Conservation (phyloP, 23 tunicate species). For the Diplosoma virens region DNA sequence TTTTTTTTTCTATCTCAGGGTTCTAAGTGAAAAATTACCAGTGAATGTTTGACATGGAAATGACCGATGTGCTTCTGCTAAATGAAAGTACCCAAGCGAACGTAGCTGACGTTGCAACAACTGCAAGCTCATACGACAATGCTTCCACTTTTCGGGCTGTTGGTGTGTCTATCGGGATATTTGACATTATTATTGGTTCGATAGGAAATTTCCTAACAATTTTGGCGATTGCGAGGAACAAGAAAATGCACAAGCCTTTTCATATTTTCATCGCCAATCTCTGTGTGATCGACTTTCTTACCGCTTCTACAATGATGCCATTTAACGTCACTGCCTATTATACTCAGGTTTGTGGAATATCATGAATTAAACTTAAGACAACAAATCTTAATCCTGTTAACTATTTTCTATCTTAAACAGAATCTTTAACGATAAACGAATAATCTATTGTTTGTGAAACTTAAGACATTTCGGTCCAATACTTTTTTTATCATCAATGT, state of each 20-base stretch:
- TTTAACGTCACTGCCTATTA: slow-evolving; percentile 67
- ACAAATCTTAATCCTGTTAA: no score
- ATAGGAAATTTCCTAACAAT: slow-evolving; percentile 69
- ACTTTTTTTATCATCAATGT: no score
- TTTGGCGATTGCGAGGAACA: slow-evolving; percentile 59
- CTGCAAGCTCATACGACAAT: background rate
- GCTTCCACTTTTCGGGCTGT: slow-evolving; percentile 22
- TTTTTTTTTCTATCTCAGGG: no score
- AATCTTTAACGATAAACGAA: no score
- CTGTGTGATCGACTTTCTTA: slow-evolving; percentile 72
- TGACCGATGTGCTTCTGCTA: background rate
- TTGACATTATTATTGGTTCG: slow-evolving; percentile 60
- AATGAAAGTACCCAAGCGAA: background rate
- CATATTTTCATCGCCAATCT: slow-evolving; percentile 79
- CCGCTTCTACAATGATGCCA: slow-evolving; percentile 85
- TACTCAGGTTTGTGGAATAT: slow-evolving; percentile 19
- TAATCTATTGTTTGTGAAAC: no score
- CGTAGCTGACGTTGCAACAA: background rate
- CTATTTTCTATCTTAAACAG: no score
- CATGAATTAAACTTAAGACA: background rate
- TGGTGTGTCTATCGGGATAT: slow-evolving; percentile 63
- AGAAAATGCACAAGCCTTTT: slow-evolving; percentile 61
- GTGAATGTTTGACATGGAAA: no score
- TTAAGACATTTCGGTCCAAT: no score
- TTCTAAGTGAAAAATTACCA: no score